These are phyloP conservation scores for Picus viridis DNA, from an alignment of 2,797 vertebrate genomes.

Conservation along the genomic window DNA sequence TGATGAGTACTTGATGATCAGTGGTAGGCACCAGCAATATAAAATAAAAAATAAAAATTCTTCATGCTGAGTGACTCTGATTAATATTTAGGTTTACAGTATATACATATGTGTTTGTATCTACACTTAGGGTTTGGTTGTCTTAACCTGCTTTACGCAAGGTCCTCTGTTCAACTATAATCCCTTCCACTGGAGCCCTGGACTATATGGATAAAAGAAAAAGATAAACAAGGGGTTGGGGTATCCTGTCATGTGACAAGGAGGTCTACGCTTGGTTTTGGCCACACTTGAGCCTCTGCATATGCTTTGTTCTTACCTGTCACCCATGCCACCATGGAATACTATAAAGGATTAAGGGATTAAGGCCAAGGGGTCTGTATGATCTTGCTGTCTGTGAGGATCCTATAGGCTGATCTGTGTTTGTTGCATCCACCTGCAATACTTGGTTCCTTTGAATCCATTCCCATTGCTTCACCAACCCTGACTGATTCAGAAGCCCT, in stretches of 20 bases:
- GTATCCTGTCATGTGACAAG: not conserved
- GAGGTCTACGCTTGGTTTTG: not conserved
- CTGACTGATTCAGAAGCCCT: slow-evolving; percentile 17
- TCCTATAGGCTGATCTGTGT: not conserved
- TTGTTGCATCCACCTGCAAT: not conserved
- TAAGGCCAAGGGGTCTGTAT: not conserved
- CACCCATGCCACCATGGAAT: not conserved
- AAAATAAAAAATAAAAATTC: no score
- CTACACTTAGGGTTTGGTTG: slow-evolving; percentile 59
- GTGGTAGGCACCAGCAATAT: slow-evolving; percentile 74
- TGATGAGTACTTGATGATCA: slow-evolving; percentile 63
- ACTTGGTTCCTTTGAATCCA: not conserved
- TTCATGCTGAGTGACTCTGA: slow-evolving; percentile 71
- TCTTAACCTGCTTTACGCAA: slow-evolving; percentile 17
- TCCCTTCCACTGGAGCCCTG: not conserved
- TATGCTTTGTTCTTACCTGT: not conserved
- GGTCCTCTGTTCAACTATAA: not conserved
- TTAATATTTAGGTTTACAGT: slow-evolving; percentile 73
- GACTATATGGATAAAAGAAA: slow-evolving; percentile 6
- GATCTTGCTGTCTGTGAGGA: not conserved
- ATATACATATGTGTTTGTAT: slow-evolving; percentile 74
- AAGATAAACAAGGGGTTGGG: not conserved
- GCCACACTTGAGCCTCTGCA: not conserved
- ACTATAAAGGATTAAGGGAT: slow-evolving; percentile 6
- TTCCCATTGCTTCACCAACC: slow-evolving; percentile 15